Evolutionary conservation across 2,113 vertebrate species (phyloP), one percentile per base, ranked within the genome.

Genomic region (Ifrita kowaldi): DNA sequence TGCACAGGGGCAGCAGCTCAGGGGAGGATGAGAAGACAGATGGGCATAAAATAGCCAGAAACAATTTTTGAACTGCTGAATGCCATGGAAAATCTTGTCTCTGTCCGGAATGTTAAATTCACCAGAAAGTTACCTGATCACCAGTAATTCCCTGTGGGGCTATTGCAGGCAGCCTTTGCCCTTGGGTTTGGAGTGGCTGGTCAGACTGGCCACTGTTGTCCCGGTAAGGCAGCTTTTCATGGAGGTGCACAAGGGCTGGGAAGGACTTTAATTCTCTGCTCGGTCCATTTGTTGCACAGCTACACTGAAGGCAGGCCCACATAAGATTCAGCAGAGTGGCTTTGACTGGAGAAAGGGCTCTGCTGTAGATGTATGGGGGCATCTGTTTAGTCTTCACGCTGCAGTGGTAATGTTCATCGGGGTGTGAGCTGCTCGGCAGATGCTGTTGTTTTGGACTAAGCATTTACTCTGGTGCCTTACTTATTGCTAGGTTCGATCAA

Each of bases 391-490:
- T 33, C 50, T 84, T 84, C 87, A 79, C 0, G 6, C 85, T 93
- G 63, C 41, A 84, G 70, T 77, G 82, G 35, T 68, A 44, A 74
- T 63, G 50, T 70, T 83, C 63, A 26, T 21, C 22, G 46, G 44
- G n/a, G 11, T 11, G 22, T 16, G 70, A 81, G 24, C 32, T 3
- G 10, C 70, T 76, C 1, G 3, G 62, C 71, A 78, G 60, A 76
- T 62, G 47, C 68, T 62, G 32, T 11, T 90, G 44, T 80, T 70
- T 49, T 42, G 39, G 47, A 77, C 15, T 76, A 26, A 90, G 16
- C 0, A 0, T 62, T 89, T 85, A 27, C 16, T 12, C 0, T 49
- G 65, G 75, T 84, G 70, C 39, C 18, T 50, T 26, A 30, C 24
- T 79, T 76, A 60, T 39, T 71, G 24, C 41, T 62, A 24, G 21